Evolutionary conservation across 2,888 invertebrate species (phyloP).

Genomic region (Muscina levida): DNA sequence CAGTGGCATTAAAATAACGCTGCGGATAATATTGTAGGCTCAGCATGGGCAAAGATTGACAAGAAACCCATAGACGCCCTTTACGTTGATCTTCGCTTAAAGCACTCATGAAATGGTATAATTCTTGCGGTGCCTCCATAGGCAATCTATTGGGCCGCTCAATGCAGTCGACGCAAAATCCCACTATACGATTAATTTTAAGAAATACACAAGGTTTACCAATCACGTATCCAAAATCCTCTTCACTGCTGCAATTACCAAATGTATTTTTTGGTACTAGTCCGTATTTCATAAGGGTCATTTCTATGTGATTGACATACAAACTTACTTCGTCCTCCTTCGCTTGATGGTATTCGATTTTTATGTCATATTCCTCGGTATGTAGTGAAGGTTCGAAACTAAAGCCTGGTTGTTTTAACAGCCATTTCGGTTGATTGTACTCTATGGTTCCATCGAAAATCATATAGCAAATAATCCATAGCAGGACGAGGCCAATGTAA

Average conservation of each 20-base stretch:
- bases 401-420: conserved; percentile 38
- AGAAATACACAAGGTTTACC: conserved; percentile 43
- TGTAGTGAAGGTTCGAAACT: conserved; percentile 34
- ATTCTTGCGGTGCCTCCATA: neutral
- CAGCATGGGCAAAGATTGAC: conserved; percentile 4
- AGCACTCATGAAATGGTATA: neutral
- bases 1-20: conserved; percentile 7
- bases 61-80: conserved; percentile 31
- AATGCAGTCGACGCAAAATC: conserved; percentile 26
- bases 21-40: conserved; percentile 22
- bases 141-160: conserved; percentile 29
- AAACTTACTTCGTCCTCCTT: neutral
- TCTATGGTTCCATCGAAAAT: conserved; percentile 7
- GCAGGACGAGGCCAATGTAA: neutral
- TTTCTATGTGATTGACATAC: conserved; percentile 21
- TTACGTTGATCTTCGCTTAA: neutral
- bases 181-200: conserved; percentile 49
- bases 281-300: conserved; percentile 37
- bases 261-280: conserved; percentile 10
- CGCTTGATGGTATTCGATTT: conserved; percentile 27
- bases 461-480: neutral
- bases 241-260: neutral
- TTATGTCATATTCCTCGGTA: neutral
- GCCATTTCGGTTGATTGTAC: neutral
- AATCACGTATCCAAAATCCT: conserved; percentile 35